Evolutionary conservation across 2,888 invertebrate species (phyloP), one percentile per base, ranked within the genome.

Genomic region (Plusia festucae): DNA sequence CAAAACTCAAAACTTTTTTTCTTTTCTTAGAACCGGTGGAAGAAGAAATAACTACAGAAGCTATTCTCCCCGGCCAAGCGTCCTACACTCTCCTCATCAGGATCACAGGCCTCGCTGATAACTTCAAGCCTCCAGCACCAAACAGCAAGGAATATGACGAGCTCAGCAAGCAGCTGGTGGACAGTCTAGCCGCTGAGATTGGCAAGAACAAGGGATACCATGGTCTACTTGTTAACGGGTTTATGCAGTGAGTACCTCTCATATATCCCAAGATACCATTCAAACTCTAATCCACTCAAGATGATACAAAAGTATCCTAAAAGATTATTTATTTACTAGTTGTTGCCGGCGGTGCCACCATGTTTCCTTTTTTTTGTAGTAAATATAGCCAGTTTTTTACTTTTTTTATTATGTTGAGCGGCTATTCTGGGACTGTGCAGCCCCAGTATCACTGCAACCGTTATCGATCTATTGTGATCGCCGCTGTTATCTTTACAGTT

Each of bases 91-190:
- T 98, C 51, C 95, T 97, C 82, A 96, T 98, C 1, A 97, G 97
- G 81, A 93, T 98, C 63, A 96, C 97, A 27, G 97, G 97, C 40
- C 90, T 98, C 34, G 98, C 97, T 0, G 97, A 98, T 82, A 97
- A 97, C 76, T 98, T 97, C 93, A 95, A 96, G 62, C 96, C 97
- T 0, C 98, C 98, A 0, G 92, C 96, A n/a, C 94, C 95, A 0
- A 97, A 97, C n/a, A 96, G 96, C 18, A 89, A 95, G 15, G 97
- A 98, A 80, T 98, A 97, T 82, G 96, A 97, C 34, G 96, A 96
- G 64, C 93, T 98, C 32, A 96, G 97, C 9, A 95, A 96, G 46
- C 94, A 97, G 46, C 80, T 94, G 0, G 72, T 79, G 0, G 82
- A 81, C 59, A 85, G 68, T 22, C 27, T 93, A 0, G 77, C 80